Conservation (phyloP, 2,797 vertebrate species). For the Liasis olivaceus region DNA sequence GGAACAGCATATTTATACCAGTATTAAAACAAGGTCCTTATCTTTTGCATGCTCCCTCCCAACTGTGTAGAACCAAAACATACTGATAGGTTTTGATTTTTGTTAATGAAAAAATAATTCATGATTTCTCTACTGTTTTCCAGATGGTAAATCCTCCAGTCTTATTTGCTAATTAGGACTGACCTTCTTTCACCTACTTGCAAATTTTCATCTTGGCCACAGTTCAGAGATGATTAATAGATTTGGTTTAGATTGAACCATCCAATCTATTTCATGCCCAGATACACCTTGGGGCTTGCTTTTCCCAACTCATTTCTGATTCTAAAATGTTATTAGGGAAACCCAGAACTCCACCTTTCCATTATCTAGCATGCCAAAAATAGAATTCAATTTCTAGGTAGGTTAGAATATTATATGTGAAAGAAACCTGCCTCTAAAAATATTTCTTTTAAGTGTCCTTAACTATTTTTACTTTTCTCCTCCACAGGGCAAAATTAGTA, state of each 20-base stretch:
- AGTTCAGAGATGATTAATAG: slow-evolving; percentile 31
- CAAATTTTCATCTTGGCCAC: slow-evolving; percentile 21
- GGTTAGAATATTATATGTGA: not conserved
- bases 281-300: not conserved
- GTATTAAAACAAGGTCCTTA: not conserved
- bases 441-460: not conserved
- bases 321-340: not conserved
- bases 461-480: not conserved
- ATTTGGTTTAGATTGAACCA: not conserved
- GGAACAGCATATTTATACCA: not conserved
- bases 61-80: not conserved
- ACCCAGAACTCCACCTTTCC: not conserved
- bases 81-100: not conserved
- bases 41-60: not conserved
- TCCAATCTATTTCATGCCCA: not conserved
- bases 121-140: slow-evolving; percentile 8
- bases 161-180: slow-evolving; percentile 21
- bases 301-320: not conserved
- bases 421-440: not conserved
- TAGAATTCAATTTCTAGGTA: not conserved
- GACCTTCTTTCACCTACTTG: slow-evolving; percentile 15
- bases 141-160: slow-evolving; percentile 15
- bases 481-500: not conserved
- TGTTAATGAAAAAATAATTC: not conserved
- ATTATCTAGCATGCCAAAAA: not conserved